phyloP scores from a whole-genome alignment of 1,140 invertebrate species.

The Teleogryllus occipitalis region DNA sequence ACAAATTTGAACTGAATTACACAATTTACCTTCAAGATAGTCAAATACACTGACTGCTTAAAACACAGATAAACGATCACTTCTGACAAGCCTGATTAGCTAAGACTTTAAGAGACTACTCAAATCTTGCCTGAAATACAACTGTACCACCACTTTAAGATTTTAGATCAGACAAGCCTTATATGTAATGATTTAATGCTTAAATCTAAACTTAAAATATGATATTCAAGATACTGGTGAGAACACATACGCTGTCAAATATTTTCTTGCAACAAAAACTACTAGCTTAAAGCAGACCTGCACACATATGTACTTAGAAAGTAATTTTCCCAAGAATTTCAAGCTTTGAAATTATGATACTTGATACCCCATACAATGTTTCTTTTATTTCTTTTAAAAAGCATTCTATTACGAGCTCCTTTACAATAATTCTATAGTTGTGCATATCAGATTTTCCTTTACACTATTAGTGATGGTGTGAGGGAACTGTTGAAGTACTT shows the following conservation, averaged over 20 bases:
- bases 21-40: not conserved
- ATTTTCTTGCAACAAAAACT: not conserved
- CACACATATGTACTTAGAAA: not conserved
- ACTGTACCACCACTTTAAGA: not conserved
- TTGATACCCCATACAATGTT: slow-evolving; percentile 12
- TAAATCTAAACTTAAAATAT: slow-evolving; percentile 19
- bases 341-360: slow-evolving; percentile 14
- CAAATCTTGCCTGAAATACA: not conserved
- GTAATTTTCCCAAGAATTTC: slow-evolving; percentile 12
- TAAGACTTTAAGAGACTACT: not conserved
- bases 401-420: slow-evolving; percentile 12
- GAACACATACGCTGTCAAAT: not conserved
- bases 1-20: not conserved
- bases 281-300: not conserved
- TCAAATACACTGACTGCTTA: slow-evolving; percentile 2
- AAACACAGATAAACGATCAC: not conserved
- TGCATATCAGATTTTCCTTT: slow-evolving; percentile 12
- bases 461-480: slow-evolving; percentile 11
- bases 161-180: slow-evolving; percentile 6
- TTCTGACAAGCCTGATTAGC: not conserved
- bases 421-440: slow-evolving; percentile 6
- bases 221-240: not conserved
- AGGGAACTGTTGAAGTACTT: slow-evolving; percentile 9
- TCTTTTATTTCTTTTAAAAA: slow-evolving; percentile 11
- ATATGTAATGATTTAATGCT: slow-evolving; percentile 16